Conservation (phyloP, 1,140 invertebrate species). For the Drosophila novamexicana region DNA sequence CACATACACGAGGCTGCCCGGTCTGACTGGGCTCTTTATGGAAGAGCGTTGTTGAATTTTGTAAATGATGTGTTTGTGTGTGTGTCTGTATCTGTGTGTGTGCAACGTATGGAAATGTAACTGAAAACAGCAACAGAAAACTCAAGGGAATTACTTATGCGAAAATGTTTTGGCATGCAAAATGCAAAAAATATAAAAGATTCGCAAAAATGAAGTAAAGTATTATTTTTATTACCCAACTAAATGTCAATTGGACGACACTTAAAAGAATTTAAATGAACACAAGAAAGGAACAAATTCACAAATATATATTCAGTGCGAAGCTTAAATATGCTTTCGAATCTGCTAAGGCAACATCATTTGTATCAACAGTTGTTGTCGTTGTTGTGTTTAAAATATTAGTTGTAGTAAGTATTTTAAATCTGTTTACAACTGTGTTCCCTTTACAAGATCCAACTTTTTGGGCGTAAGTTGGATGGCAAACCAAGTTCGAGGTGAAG, state of each 20-base stretch:
- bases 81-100: conserved; percentile 1
- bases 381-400: background rate
- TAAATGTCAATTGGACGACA: conserved; percentile 23
- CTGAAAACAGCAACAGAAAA: conserved; percentile 35
- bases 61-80: conserved; percentile 14
- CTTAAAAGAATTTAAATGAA: conserved; percentile 16
- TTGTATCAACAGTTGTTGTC: too few relatives aligned
- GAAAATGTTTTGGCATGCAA: conserved; percentile 32
- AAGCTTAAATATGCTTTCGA: background rate
- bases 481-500: background rate
- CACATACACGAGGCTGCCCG: conserved; percentile 38
- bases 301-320: background rate
- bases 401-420: background rate
- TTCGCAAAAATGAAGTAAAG: conserved; percentile 8
- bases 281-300: background rate
- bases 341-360: background rate
- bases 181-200: conserved; percentile 18
- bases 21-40: conserved; percentile 22
- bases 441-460: too few relatives aligned
- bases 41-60: conserved; percentile 24
- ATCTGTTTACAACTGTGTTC: too few relatives aligned
- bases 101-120: conserved; percentile 14
- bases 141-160: conserved; percentile 31
- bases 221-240: conserved; percentile 21
- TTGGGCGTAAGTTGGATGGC: background rate